Conservation (phyloP, 2,888 invertebrate genomes). For the Hololepta plana region DNA sequence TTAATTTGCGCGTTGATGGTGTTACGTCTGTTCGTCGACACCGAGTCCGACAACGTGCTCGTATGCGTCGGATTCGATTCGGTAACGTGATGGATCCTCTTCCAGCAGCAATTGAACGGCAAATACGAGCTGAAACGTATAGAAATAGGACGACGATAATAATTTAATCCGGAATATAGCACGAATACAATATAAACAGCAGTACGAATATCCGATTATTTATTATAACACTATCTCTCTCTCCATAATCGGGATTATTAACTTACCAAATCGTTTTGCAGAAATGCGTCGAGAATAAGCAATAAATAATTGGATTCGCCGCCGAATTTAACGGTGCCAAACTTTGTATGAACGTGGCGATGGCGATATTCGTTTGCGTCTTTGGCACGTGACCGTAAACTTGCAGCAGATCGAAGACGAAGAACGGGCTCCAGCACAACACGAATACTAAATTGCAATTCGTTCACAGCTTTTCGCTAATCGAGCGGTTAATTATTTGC, state of each 20-base stretch:
- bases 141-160: no score
- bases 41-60: no score
- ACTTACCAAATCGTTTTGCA: conserved; percentile 66
- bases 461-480: background rate
- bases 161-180: no score
- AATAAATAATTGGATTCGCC: conserved; percentile 88
- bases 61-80: no score
- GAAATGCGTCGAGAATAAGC: conserved; percentile 79
- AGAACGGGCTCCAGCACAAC: conserved; percentile 89
- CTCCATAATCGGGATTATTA: conserved; percentile 1
- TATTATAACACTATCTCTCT: no score
- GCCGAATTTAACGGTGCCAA: conserved; percentile 83
- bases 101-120: no score
- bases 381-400: conserved; percentile 65
- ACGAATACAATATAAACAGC: no score
- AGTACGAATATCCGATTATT: no score
- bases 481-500: conserved; percentile 1
- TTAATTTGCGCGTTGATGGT: no score
- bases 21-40: no score
- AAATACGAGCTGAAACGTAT: no score
- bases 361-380: conserved; percentile 63
- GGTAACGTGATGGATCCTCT: no score
- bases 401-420: conserved; percentile 79
- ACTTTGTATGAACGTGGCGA: conserved; percentile 82
- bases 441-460: conserved; percentile 59